Percentiles rank a stretch among this genome's conserved stretches.
These are phyloP conservation scores for Delphinapterus leucas DNA, from an alignment of 2,113 vertebrate species.

Conservation along the genomic window DNA sequence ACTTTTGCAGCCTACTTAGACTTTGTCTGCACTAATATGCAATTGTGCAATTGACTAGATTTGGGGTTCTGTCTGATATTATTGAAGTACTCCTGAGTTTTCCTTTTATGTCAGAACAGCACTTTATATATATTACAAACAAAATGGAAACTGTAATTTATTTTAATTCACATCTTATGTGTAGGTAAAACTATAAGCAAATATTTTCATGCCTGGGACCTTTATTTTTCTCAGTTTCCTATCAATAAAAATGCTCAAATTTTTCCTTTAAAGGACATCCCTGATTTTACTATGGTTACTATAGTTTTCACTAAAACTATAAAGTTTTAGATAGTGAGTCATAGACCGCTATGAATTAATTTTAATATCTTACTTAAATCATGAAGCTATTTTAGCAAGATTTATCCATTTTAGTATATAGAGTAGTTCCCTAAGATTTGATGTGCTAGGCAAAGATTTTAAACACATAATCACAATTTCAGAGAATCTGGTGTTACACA, in stretches of 20 bases:
- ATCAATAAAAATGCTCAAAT: background rate
- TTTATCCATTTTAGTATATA: background rate
- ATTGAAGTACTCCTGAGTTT: background rate
- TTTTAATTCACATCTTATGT: background rate
- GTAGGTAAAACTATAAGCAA: background rate
- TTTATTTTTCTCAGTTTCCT: conserved; percentile 6
- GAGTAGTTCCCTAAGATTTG: background rate
- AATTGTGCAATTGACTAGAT: background rate
- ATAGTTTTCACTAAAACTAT: background rate
- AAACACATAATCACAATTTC: background rate
- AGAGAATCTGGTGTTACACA: background rate
- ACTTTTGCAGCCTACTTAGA: background rate
- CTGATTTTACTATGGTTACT: background rate
- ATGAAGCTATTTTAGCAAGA: background rate
- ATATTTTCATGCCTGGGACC: background rate
- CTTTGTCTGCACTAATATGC: background rate
- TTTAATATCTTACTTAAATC: background rate
- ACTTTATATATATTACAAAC: background rate
- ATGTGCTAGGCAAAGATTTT: background rate
- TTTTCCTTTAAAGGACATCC: background rate
- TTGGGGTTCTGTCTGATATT: background rate
- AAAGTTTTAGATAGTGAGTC: background rate
- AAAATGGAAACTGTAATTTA: background rate
- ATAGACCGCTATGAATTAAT: background rate
- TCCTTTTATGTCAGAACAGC: background rate